phyloP scores from a whole-genome alignment of 2,888 invertebrate genomes.

The Noctua fimbriata region DNA sequence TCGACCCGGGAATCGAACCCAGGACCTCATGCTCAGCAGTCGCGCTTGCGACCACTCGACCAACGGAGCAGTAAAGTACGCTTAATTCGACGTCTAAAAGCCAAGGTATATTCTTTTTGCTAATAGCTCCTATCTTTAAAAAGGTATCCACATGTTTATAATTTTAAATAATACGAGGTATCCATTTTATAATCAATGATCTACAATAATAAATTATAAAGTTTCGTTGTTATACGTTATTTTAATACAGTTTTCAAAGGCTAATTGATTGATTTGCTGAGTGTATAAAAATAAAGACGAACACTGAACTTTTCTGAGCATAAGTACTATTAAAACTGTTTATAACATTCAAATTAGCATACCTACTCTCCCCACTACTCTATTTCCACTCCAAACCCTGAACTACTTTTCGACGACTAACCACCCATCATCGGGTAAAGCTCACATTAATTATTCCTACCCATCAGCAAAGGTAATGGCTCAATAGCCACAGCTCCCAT shows the following conservation, averaged over 20 bases:
- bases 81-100: not conserved
- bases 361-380: slow-evolving; percentile 7
- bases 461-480: slow-evolving; percentile 61
- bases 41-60: too few relatives aligned
- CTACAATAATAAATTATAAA: not conserved
- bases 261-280: not conserved
- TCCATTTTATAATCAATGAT: not conserved
- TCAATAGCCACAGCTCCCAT: slow-evolving; percentile 61
- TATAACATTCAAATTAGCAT: not conserved
- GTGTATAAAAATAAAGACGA: not conserved
- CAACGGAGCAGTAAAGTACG: not conserved
- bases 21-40: too few relatives aligned
- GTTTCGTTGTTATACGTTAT: not conserved
- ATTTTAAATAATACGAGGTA: not conserved
- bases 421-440: slow-evolving; percentile 51
- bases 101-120: not conserved
- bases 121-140: not conserved
- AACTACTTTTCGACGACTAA: slow-evolving; percentile 27
- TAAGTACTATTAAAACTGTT: not conserved
- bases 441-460: slow-evolving; percentile 60
- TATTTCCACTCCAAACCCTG: slow-evolving; percentile 28
- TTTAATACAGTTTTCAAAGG: too few relatives aligned
- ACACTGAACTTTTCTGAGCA: not conserved
- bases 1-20: too few relatives aligned
- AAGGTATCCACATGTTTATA: not conserved